Conservation (phyloP, 2,888 invertebrate genomes). For the Imbricaverruca yamaguchii region DNA sequence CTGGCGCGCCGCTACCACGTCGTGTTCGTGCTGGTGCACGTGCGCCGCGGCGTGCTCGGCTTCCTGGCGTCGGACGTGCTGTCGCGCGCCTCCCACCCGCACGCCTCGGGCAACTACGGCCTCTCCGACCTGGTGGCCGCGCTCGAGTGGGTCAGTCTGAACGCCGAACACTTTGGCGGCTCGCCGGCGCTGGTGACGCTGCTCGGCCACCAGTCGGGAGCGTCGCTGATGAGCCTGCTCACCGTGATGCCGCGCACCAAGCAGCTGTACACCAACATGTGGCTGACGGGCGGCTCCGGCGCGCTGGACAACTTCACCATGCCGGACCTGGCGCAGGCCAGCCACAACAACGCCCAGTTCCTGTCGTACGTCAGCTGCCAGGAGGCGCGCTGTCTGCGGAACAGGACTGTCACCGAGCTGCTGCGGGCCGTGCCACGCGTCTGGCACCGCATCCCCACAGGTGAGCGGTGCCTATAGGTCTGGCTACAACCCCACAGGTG, state of each 20-base stretch:
- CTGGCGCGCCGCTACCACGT: conserved; percentile 69
- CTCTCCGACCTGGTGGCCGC: conserved; percentile 69
- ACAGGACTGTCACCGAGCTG: conserved; percentile 47
- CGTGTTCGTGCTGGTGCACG: conserved; percentile 79
- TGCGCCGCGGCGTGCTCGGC: conserved; percentile 61
- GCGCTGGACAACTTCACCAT: conserved; percentile 27
- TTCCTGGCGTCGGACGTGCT: conserved; percentile 55
- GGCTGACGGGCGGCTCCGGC: conserved; percentile 57
- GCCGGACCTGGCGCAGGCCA: conserved; percentile 28
- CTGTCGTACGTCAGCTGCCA: conserved; percentile 28
- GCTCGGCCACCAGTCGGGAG: conserved; percentile 77
- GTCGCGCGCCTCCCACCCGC: conserved; percentile 54
- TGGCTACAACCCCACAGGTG: conserved; percentile 15
- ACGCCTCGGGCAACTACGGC: conserved; percentile 76
- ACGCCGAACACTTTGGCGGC: conserved; percentile 77
- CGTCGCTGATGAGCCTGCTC: conserved; percentile 69
- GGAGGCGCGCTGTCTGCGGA: conserved; percentile 44
- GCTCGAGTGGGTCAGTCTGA: conserved; percentile 69
- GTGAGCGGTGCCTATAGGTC: conserved; percentile 23
- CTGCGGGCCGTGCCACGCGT: conserved; percentile 61
- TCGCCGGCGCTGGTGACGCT: conserved; percentile 68
- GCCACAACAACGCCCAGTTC: conserved; percentile 23
- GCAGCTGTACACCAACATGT: conserved; percentile 63
- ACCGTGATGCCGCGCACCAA: conserved; percentile 51
- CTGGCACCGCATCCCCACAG: conserved; percentile 49